phyloP scores from a whole-genome alignment of 1,140 invertebrate genomes.

The Triops longicaudatus region DNA sequence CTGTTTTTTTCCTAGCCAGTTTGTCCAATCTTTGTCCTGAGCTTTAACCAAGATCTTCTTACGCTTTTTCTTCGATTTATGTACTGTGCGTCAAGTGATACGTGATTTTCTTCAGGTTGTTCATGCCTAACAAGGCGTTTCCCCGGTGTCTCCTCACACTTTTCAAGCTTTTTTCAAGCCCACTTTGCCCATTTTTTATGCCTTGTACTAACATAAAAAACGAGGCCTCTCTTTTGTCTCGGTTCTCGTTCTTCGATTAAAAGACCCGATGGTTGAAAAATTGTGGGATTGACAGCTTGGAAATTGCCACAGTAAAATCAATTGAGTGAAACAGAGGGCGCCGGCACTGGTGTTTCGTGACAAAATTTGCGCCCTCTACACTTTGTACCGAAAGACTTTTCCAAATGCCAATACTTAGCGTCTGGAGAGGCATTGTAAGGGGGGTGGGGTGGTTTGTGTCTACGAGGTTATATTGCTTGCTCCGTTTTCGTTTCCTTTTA shows the following conservation, averaged over 20 bases:
- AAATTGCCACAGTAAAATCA: background rate
- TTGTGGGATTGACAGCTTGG: constrained; percentile 9
- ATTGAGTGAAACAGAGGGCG: background rate
- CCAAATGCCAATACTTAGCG: too few relatives aligned
- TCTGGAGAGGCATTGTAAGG: too few relatives aligned
- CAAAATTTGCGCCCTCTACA: background rate
- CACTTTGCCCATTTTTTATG: background rate
- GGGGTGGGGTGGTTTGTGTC: too few relatives aligned
- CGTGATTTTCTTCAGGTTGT: background rate
- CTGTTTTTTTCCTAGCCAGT: background rate
- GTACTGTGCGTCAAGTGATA: background rate
- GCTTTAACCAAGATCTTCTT: background rate
- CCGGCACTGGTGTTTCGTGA: background rate
- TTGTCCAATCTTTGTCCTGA: background rate
- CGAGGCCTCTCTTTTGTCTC: background rate
- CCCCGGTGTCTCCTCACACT: background rate
- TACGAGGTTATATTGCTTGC: background rate
- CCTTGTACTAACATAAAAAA: too few relatives aligned
- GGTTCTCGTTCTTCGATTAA: background rate
- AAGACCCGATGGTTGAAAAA: background rate
- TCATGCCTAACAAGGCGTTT: background rate
- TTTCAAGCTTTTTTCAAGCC: background rate
- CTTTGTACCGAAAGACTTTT: background rate
- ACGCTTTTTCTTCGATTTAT: too few relatives aligned
- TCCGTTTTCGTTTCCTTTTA: background rate